These are phyloP conservation scores for Diceros bicornis DNA, from an alignment of 2,797 vertebrate species.

Conservation along the genomic window DNA sequence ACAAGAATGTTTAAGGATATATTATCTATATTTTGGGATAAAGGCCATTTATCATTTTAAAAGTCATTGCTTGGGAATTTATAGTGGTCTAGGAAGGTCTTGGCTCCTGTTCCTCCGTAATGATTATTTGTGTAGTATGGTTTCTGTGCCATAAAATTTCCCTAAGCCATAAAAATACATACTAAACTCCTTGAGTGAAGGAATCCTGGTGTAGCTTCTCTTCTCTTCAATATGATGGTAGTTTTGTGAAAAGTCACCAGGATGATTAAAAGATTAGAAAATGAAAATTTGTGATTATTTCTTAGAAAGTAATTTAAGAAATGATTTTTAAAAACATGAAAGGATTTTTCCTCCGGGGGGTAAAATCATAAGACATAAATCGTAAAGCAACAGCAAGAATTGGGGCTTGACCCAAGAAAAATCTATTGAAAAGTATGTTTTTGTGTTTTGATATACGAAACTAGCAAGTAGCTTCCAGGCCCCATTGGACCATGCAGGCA, in stretches of 20 bases:
- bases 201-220: not conserved
- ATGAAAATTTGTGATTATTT: not conserved
- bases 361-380: conserved; percentile 47
- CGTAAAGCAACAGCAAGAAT: not conserved
- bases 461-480: not conserved
- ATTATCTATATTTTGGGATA: not conserved
- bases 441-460: not conserved
- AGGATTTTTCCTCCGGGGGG: fast-evolving
- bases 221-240: not conserved
- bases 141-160: not conserved
- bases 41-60: conserved; percentile 5
- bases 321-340: conserved; percentile 23
- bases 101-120: not conserved
- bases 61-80: conserved; percentile 35
- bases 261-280: not conserved
- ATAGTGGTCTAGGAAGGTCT: conserved; percentile 41
- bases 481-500: fast-evolving
- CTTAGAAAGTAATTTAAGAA: conserved; percentile 13
- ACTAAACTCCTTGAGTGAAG: not conserved
- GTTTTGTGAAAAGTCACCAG: conserved; percentile 18
- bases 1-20: not conserved
- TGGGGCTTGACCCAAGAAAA: not conserved
- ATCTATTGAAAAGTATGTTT: not conserved
- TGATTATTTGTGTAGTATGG: not conserved
- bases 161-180: not conserved